Evolutionary conservation across 1,140 invertebrate genomes (phyloP), one percentile per base, ranked within the genome.

Genomic region (Drosophila kurseongensis): DNA sequence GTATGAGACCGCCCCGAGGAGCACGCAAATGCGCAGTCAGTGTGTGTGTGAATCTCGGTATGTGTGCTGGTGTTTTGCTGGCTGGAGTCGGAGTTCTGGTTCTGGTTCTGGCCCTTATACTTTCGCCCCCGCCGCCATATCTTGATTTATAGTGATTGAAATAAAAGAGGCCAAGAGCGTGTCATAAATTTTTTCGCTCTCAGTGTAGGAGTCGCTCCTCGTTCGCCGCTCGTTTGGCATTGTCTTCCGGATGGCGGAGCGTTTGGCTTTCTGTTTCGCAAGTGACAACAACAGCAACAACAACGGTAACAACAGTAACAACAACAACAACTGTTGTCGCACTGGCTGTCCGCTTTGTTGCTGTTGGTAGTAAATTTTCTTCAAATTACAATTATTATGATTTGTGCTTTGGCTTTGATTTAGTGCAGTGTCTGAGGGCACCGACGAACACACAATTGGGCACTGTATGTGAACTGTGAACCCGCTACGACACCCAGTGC

Each of bases 361-460:
- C 69, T 77, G 72, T 60, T 86, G 85, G 84, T 84, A 90, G 85
- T 89, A 89, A 89, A 89, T 89, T 90, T 89, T 89, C 84, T 89
- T 89, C 84, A 89, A 89, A 89, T 89, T 90, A 89, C 85, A 89
- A 89, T 89, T 89, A 89, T 89, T 84, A 89, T 89, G 84, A 89
- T 89, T 89, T 89, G 84, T 89, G 84, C 84, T 83, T 83, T 68
- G 74, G 68, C 73, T 84, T 84, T 89, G 84, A 88, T 88, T 88
- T 88, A 88, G 83, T 89, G 68, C 54, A 67, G 41, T 59, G 75
- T 79, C 84, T 85, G 62, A 50, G 50, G 60, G 51, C 83, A 78
- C 50, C 50, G 41, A 47, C 59, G 32, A 40, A 48, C 45, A 62
- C 65, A 61, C 48, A 42, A 56, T 55, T 52, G 44, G 41, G 40